These are phyloP conservation scores for Diprion similis DNA, from an alignment of 1,140 invertebrate species.

Conservation along the genomic window DNA sequence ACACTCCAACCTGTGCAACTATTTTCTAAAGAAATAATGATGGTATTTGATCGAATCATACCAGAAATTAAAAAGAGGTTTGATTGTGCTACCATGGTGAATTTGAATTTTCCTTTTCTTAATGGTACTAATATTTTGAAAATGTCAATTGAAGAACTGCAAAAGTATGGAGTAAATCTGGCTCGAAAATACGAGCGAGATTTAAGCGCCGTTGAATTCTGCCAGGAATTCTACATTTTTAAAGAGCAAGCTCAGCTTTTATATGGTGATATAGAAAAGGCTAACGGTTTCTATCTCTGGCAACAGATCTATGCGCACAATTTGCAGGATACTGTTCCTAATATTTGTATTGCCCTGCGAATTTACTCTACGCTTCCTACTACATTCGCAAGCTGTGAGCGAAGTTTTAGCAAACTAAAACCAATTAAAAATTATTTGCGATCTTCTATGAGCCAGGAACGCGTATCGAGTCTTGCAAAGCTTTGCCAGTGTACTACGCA, in stretches of 20 bases:
- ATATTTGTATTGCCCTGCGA: background rate
- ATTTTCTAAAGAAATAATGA: background rate
- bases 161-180: background rate
- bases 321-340: background rate
- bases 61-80: background rate
- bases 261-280: background rate
- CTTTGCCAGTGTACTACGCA: conserved; percentile 30
- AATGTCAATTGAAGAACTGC: background rate
- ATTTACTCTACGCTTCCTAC: background rate
- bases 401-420: conserved; percentile 26
- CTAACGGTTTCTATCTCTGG: background rate
- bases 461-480: conserved; percentile 20
- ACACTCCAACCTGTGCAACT: background rate
- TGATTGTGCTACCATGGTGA: background rate
- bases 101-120: background rate
- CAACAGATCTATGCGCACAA: background rate
- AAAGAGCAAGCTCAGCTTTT: background rate
- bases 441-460: conserved; percentile 17
- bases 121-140: background rate
- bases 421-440: conserved; percentile 22
- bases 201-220: background rate
- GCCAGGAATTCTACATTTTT: background rate
- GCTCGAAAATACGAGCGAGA: background rate
- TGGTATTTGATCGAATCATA: background rate
- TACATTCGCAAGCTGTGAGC: background rate